Percentiles rank a stretch among this genome's conserved stretches.
Evolutionary conservation across 2,888 invertebrate species (phyloP).

Genomic region (Drosophila suboccidentalis): DNA sequence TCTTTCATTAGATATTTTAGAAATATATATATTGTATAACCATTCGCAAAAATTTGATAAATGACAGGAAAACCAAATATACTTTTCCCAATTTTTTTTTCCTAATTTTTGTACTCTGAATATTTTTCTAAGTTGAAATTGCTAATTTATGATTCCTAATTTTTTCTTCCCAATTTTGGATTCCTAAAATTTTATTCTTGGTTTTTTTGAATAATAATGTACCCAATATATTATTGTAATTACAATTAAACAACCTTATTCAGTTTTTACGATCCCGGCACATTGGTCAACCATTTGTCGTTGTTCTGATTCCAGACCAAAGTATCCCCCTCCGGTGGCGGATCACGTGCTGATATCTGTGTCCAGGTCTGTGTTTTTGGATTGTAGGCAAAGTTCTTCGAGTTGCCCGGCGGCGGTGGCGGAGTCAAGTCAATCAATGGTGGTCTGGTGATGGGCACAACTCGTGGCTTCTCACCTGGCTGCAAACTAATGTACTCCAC

Average conservation of each 20-base stretch:
- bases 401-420: slow-evolving; percentile 65
- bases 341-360: slow-evolving; percentile 65
- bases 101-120: too few species aligned
- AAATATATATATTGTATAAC: not conserved
- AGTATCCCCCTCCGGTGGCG: slow-evolving; percentile 71
- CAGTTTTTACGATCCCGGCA: slow-evolving; percentile 24
- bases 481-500: slow-evolving; percentile 78
- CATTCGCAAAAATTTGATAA: too few species aligned
- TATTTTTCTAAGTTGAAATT: too few species aligned
- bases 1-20: too few species aligned
- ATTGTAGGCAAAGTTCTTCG: slow-evolving; percentile 81
- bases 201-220: not conserved
- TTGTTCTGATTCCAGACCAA: slow-evolving; percentile 84
- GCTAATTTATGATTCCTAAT: too few species aligned
- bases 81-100: too few species aligned
- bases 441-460: slow-evolving; percentile 70
- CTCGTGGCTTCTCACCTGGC: slow-evolving; percentile 47
- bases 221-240: not conserved
- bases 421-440: slow-evolving; percentile 64
- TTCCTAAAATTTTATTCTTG: too few species aligned
- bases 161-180: too few species aligned
- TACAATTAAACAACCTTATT: slow-evolving; percentile 1
- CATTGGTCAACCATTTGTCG: slow-evolving; percentile 83
- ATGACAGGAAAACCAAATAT: too few species aligned
- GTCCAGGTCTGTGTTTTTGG: slow-evolving; percentile 77